Evolutionary conservation across 2,888 invertebrate species (phyloP), one percentile per base, ranked within the genome.

Genomic region (Aplocera efformata): DNA sequence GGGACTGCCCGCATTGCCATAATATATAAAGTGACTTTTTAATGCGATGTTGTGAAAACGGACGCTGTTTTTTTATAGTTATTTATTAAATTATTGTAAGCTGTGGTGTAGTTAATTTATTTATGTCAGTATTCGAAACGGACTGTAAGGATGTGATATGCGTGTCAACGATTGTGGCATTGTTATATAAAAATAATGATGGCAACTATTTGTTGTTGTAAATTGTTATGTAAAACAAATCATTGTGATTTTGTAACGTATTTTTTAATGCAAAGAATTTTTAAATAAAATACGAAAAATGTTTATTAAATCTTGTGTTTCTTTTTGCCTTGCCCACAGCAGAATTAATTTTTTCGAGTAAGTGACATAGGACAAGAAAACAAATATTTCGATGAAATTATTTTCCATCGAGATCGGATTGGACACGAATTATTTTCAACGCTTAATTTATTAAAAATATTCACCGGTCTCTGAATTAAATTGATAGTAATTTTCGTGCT

Each of bases 61-160:
- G 71, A 82, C 75, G 82, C 79, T 80, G 34, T 63, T 53, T 60
- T 67, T 63, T 65, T 52, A 69, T 69, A 72, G 63, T 70, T 84
- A 88, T 88, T 88, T 86, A 86, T 88, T 86, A 80, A 84, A 77
- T 76, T 84, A 83, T 77, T 77, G 53, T 80, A 82, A 77, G 79
- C 71, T 73, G 77, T 73, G 83, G 84, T 83, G 84, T 80, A 80
- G 77, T 77, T 86, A 84, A 85, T 85, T 88, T 86, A 86, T 88
- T 86, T 75, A 77, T 79, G 79, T 79, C 84, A 86, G 84, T 88
- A 85, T 85, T 86, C 58, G 67, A 70, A 67, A 71, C 67, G 72
- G 72, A 78, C 67, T 75, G 63, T 68, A 69, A 67, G 70, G 68
- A 65, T 79, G 78, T 78, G 76, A 81, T 83, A 67, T 63, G 71